phyloP scores from a whole-genome alignment of 2,797 vertebrate genomes.

The Garrulus glandarius region DNA sequence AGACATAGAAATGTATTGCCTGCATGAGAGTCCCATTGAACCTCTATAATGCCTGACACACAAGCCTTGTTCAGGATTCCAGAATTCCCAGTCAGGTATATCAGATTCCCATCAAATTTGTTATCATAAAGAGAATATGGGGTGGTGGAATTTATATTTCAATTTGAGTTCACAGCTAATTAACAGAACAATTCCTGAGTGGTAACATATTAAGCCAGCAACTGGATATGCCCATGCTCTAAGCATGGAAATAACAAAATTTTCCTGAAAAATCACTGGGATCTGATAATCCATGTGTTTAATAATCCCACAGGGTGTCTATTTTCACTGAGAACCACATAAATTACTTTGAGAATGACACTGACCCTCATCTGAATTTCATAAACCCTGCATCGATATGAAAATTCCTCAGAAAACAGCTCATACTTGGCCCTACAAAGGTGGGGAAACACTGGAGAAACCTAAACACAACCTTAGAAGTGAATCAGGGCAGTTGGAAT shows the following conservation, averaged over 20 bases:
- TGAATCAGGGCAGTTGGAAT: background rate
- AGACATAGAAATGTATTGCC: background rate
- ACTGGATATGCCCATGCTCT: background rate
- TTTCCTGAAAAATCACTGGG: background rate
- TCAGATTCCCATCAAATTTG: background rate
- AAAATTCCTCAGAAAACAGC: background rate
- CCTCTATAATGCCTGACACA: accelerated
- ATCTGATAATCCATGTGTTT: background rate
- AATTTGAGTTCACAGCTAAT: background rate
- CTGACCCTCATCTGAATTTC: background rate
- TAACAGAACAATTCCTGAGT: background rate
- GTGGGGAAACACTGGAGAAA: background rate
- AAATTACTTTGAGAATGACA: background rate
- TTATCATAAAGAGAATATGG: background rate
- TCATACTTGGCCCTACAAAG: background rate
- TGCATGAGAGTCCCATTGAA: background rate
- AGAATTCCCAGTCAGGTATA: background rate
- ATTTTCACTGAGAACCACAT: background rate
- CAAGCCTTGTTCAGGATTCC: background rate
- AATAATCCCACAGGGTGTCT: background rate
- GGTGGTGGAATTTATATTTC: background rate
- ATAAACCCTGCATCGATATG: background rate
- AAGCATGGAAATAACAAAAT: background rate
- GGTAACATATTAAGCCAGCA: background rate
- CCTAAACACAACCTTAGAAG: background rate